Evolutionary conservation across 1,140 invertebrate species (phyloP).

Genomic region (Rhagoletis zephyria): DNA sequence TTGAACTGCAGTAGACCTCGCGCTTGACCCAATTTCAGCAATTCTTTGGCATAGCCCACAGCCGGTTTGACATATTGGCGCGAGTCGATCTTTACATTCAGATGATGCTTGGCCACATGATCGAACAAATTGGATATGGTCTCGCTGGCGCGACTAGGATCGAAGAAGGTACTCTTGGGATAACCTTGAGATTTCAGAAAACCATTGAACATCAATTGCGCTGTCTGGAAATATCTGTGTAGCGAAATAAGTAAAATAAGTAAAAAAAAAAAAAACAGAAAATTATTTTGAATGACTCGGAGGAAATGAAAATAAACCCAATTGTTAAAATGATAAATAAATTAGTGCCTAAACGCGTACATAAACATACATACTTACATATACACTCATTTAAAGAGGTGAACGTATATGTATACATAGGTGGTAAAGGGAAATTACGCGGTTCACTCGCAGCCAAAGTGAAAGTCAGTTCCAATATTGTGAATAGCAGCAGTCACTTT

Average conservation of each 20-base stretch:
- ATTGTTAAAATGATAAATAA: too few relatives aligned
- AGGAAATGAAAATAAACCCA: too few relatives aligned
- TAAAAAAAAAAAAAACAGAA: not conserved
- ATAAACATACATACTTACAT: not conserved
- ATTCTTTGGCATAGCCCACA: conserved; percentile 80
- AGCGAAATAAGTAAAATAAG: conserved; percentile 22
- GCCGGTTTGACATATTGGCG: conserved; percentile 83
- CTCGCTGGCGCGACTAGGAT: conserved; percentile 79
- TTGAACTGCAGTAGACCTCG: conserved; percentile 77
- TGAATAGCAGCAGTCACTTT: conserved; percentile 14
- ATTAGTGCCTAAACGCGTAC: not conserved
- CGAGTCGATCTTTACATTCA: conserved; percentile 82
- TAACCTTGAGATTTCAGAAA: conserved; percentile 84
- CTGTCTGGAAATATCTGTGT: conserved; percentile 79
- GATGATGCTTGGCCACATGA: conserved; percentile 79
- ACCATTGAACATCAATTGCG: conserved; percentile 82
- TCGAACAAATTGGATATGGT: conserved; percentile 80
- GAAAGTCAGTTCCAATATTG: not conserved
- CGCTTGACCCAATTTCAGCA: conserved; percentile 79
- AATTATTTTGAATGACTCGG: not conserved
- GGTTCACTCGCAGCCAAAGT: conserved; percentile 3
- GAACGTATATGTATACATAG: not conserved
- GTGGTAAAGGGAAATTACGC: conserved; percentile 3
- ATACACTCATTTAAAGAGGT: not conserved
- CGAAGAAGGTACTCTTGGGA: conserved; percentile 81